A percentile compares a stretch with the other conserved stretches of the same genome.
phyloP scores from a whole-genome alignment of 2,888 invertebrate genomes.

The Operophtera brumata region DNA sequence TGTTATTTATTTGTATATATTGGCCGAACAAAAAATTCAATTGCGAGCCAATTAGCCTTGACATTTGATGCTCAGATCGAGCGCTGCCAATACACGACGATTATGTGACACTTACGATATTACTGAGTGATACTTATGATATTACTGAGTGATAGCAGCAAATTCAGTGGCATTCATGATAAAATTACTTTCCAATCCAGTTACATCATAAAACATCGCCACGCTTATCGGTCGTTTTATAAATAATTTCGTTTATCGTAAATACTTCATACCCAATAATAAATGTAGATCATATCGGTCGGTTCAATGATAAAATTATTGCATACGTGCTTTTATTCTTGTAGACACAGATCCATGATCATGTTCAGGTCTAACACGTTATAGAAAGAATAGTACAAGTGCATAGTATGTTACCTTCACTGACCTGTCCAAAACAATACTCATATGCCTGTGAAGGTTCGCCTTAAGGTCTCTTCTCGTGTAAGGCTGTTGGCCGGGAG shows the following conservation, averaged over 20 bases:
- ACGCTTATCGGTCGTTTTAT: slow-evolving; percentile 11
- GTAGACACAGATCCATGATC: slow-evolving; percentile 12
- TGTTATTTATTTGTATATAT: slow-evolving; percentile 17
- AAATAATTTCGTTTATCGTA: slow-evolving; percentile 10
- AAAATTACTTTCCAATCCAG: slow-evolving; percentile 1
- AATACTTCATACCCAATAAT: background rate
- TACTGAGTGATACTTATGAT: slow-evolving; percentile 26
- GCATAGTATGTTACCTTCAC: slow-evolving; percentile 37
- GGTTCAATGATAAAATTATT: background rate
- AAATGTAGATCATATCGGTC: background rate
- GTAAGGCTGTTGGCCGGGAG: slow-evolving; percentile 63
- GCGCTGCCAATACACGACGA: slow-evolving; percentile 29
- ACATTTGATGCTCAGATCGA: slow-evolving; percentile 37
- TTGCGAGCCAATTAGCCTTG: slow-evolving; percentile 37
- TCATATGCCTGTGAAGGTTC: slow-evolving; percentile 78
- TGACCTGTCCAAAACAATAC: slow-evolving; percentile 79
- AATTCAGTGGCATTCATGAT: slow-evolving; percentile 7
- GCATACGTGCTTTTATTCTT: slow-evolving; percentile 23
- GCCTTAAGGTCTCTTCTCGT: slow-evolving; percentile 73
- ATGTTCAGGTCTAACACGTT: background rate
- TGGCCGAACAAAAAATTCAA: slow-evolving; percentile 21
- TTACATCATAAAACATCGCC: background rate
- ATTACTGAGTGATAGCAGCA: slow-evolving; percentile 23
- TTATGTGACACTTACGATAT: slow-evolving; percentile 27
- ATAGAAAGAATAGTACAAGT: slow-evolving; percentile 5